These are phyloP conservation scores for Imbricaverruca yamaguchii DNA, from an alignment of 2,888 invertebrate species.

Conservation along the genomic window DNA sequence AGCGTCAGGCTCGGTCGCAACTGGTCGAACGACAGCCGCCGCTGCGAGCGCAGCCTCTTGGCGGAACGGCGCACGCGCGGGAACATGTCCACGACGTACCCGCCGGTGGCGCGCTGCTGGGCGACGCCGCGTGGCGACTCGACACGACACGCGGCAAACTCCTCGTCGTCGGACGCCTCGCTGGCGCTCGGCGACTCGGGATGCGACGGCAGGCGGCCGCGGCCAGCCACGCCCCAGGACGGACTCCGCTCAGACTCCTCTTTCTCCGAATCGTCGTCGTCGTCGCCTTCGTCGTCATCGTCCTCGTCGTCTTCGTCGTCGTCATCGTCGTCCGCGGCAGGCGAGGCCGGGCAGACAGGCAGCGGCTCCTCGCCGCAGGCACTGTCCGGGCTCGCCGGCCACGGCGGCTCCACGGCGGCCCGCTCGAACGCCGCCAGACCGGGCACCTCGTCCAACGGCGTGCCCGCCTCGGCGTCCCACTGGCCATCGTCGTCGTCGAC, in stretches of 20 bases:
- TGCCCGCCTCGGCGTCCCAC: slow-evolving; percentile 2
- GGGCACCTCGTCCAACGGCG: neutral
- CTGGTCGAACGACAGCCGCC: neutral
- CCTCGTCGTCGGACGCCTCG: neutral
- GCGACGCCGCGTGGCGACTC: neutral
- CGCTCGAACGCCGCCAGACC: neutral
- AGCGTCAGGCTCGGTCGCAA: neutral
- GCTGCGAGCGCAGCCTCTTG: neutral
- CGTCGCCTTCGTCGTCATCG: neutral
- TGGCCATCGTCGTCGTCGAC: slow-evolving; percentile 6
- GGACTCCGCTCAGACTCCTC: neutral
- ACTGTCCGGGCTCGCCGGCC: neutral
- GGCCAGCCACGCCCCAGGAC: neutral
- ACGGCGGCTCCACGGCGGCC: neutral
- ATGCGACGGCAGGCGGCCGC: neutral
- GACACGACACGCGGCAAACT: neutral
- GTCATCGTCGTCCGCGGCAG: neutral
- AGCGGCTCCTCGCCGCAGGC: neutral
- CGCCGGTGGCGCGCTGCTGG: neutral
- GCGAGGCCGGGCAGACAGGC: no score
- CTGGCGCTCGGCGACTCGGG: neutral
- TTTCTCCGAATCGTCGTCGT: neutral
- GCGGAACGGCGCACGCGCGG: no score
- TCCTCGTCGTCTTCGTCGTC: neutral
- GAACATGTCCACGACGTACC: no score